Evolutionary conservation across 2,888 invertebrate species (phyloP), one percentile per base, ranked within the genome.

Genomic region (Drosophila anceps): DNA sequence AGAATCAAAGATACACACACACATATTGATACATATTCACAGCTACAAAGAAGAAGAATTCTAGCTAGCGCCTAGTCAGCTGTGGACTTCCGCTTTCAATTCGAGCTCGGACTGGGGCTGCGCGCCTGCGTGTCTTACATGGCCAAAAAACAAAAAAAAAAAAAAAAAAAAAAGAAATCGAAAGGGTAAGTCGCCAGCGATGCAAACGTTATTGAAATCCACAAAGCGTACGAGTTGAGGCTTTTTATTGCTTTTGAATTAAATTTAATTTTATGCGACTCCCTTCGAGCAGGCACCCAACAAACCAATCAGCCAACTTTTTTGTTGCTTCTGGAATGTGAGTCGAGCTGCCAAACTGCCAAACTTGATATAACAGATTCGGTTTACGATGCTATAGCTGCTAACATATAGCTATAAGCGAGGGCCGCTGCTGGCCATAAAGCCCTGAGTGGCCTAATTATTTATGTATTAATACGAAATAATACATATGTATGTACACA

Each of bases 201-300:
- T 60, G 48, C 73, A 73, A 73, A 66, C 65, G 73, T 44, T 66
- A 81, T 81, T 78, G 57, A 65, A 75, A 84, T 59, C 69, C 85
- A 73, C 79, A 74, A 51, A 66, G 81, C 82, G 84, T 86, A 71
- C 75, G 60, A 78, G 73, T 9, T 62, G 79, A 73, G 67, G 73
- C 74, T 61, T 51, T 83, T 83, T 84, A 84, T 77, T 60, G 69
- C 74, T 81, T 81, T 81, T 86, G 81, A 75, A 83, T 86, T 84
- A 55, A 65, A 79, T 86, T 84, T 73, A 67, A 65, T 79, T 81
- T 81, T 79, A 82, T 73, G 73, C 69, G 61, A 33, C 31, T 59
- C 41, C 39, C 29, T n/a, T 24, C n/a, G 4, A n/a, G 46, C 29
- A 7, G 9, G 41, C 18, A 18, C 18, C 18, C 41, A 13, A 13